Base-by-base conservation (phyloP, 35 echinoderm and acorn worm species). In the Apostichopus japonicus region DNA sequence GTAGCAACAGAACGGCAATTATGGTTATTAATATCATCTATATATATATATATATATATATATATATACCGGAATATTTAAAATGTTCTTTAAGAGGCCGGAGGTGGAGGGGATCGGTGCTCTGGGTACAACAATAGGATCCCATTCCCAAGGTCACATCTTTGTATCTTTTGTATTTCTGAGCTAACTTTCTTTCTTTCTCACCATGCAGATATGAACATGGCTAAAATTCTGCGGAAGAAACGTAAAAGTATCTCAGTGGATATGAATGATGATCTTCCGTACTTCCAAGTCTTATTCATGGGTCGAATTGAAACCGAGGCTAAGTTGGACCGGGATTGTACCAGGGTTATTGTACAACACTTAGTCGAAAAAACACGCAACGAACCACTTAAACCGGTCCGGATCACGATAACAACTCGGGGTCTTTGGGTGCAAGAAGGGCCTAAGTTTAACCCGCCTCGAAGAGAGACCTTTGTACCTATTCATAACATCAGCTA, bases 401-500 rank as follows among this genome's bases (percentile, higher is more conserved):
- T 98, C 14, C 90, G 87, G 15, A 55, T 98, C n/a, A 92, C 78
- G 0, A 98, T 98, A 23, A 92, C 96, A 4, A 94, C 92, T 56
- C 77, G 72, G 56, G 96, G 96, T 5, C 83, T 98, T 55, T 65
- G 92, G 77, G 94, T 98, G 6, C 92, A 94, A 15, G 96, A 98
- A 90, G 80, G 80, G 0, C 81, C 92, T 10, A 92, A 92, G 19
- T 96, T 91, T 55, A 91, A 84, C 55, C 80, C 87, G 51, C 25
- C 90, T 51, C 70, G 25, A 23, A 77, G 82, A 56, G 94, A 99
- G 55, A 96, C 93, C 6, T 99, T 99, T 61, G 92, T 99, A 9
- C 97, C 97, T 13, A 99, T 99, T 25, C 95, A 99, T 67, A 90
- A 91, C 10, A 90, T 99, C 61, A 96, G 93, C 6, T 99, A 99